Conservation (phyloP, 1,140 invertebrate genomes). For the Aphaenogaster floridana region DNA sequence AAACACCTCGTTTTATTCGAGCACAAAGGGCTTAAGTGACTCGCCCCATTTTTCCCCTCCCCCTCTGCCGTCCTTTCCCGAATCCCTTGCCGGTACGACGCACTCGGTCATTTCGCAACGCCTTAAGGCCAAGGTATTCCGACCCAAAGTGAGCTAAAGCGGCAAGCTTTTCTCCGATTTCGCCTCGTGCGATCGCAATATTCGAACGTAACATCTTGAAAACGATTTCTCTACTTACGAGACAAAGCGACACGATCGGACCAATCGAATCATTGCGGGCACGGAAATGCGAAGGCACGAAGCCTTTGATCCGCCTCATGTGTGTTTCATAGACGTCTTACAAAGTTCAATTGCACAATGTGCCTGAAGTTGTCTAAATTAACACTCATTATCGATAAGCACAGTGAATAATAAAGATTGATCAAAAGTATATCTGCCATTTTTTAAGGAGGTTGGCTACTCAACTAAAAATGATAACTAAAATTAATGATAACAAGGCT, state of each 20-base stretch:
- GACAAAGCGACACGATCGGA: neutral
- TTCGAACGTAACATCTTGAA: constrained; percentile 25
- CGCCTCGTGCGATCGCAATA: neutral
- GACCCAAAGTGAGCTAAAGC: constrained; percentile 6
- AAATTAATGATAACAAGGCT: too few species aligned
- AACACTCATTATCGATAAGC: neutral
- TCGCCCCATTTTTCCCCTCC: constrained; percentile 3
- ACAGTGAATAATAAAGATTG: neutral
- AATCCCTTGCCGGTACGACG: neutral
- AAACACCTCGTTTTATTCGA: constrained; percentile 59
- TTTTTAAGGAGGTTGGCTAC: neutral
- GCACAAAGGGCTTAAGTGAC: constrained; percentile 64
- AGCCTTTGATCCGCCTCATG: neutral
- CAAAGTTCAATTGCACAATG: neutral
- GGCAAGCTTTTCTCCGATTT: neutral
- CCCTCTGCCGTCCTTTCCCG: neutral
- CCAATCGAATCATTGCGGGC: neutral
- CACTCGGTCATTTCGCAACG: constrained; percentile 10
- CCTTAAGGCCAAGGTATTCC: neutral
- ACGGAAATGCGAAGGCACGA: neutral
- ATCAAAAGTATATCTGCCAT: neutral
- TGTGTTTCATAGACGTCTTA: neutral
- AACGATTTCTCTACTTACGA: constrained; percentile 7
- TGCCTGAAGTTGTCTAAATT: neutral
- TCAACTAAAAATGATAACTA: too few species aligned